phyloP scores from a whole-genome alignment of 2,888 invertebrate species.

The Agrochola lychnidis region DNA sequence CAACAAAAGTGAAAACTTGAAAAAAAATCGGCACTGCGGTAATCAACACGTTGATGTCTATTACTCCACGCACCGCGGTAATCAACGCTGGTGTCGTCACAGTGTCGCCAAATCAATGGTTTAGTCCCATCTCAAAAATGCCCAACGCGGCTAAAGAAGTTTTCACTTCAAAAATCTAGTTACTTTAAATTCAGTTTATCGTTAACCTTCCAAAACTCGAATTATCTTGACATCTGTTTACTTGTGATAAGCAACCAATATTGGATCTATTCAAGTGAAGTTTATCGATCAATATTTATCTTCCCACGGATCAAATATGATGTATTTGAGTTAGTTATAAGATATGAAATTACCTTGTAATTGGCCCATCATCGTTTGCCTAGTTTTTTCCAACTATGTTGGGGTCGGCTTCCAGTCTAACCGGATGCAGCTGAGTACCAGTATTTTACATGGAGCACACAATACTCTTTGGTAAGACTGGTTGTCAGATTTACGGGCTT shows the following conservation, averaged over 20 bases:
- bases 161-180: conserved; percentile 19
- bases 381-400: background rate
- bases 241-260: conserved; percentile 28
- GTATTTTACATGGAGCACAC: background rate
- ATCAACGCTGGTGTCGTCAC: no score
- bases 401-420: background rate
- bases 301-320: conserved; percentile 41
- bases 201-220: conserved; percentile 31
- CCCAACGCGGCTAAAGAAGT: no score
- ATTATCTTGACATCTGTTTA: conserved; percentile 40
- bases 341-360: conserved; percentile 27
- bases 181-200: conserved; percentile 7
- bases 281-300: conserved; percentile 33
- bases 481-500: background rate
- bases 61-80: no score
- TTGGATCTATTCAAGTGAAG: conserved; percentile 34
- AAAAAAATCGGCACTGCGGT: no score
- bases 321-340: background rate
- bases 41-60: no score
- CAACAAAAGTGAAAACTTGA: no score
- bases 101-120: no score
- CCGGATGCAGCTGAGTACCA: background rate
- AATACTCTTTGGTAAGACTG: background rate
- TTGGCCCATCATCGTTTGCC: background rate
- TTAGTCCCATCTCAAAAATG: no score